Evolutionary conservation across 2,888 invertebrate species (phyloP), one percentile per base, ranked within the genome.

Genomic region (Chymomyza procnemis): DNA sequence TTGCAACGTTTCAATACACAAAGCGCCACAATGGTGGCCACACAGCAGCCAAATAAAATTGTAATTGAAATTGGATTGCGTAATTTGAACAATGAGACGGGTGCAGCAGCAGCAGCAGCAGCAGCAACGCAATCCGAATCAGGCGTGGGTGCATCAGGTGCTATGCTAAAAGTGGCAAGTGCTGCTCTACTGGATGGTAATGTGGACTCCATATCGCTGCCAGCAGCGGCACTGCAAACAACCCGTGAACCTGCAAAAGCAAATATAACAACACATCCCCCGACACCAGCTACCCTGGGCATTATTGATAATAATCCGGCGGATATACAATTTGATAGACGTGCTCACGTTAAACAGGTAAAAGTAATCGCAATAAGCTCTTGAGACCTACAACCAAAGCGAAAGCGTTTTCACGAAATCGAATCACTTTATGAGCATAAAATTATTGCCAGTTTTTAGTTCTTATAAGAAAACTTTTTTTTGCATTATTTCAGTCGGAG

Each of bases 301-400:
- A 88, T 89, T 68, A 78, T 75, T 41, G 91, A 91, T 81, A 87
- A 88, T 71, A 90, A 90, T 87, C 88, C 88, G 56, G 88, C 87
- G 57, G 85, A 88, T 70, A 90, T 90, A 71, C 89, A 91, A 77
- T 88, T 88, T 68, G 89, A 88, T 67, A 90, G 91, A 65, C 90
- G 91, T 66, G 89, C 90, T 59, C 88, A 90, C 85, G 88, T 92
- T 68, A 90, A 90, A 76, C 80, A 90, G 90, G 90, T 90, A 90
- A 86, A 71, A 62, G 8, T 12, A 50, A 50, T n/a, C n/a, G n/a
- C n/a, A n/a, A n/a, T n/a, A 50, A 47, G 16, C 14, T 47, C 4
- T 4, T n/a, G 14, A 47, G 16, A 47, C 9, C 9, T 14, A 47
- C 14, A 16, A 47, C 14, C 9, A 14, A 4, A 47, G 16, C 14